Evolutionary conservation across 2,888 invertebrate species (phyloP).

Genomic region (Nephrotoma flavescens): DNA sequence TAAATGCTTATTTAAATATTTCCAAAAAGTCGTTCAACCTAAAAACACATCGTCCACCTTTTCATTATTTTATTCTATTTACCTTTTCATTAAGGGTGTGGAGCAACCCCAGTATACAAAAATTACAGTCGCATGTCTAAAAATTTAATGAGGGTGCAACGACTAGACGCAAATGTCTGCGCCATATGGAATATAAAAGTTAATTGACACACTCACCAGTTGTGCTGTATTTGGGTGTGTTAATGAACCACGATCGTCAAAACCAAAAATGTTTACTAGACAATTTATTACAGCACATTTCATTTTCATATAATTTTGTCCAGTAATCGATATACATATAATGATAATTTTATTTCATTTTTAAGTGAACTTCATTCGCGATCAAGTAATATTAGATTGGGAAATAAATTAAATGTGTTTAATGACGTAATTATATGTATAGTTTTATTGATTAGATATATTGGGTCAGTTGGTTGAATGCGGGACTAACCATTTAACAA

Average conservation of each 20-base stretch:
- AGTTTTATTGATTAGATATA: neutral
- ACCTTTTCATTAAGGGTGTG: neutral
- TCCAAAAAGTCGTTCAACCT: neutral
- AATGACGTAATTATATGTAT: neutral
- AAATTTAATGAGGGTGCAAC: neutral
- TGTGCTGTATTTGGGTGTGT: neutral
- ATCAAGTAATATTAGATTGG: neutral
- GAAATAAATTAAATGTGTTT: neutral
- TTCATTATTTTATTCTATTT: neutral
- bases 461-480: neutral
- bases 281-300: neutral
- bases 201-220: neutral
- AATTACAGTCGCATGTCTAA: neutral
- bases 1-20: neutral
- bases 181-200: neutral
- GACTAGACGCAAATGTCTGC: neutral
- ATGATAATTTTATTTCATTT: neutral
- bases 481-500: neutral
- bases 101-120: neutral
- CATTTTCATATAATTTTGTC: neutral
- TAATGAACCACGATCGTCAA: neutral
- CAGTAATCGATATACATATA: neutral
- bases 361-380: neutral
- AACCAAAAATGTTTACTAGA: neutral
- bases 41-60: neutral